Base-by-base conservation (phyloP, 2,888 invertebrate genomes). In the Pandemis corylana region DNA sequence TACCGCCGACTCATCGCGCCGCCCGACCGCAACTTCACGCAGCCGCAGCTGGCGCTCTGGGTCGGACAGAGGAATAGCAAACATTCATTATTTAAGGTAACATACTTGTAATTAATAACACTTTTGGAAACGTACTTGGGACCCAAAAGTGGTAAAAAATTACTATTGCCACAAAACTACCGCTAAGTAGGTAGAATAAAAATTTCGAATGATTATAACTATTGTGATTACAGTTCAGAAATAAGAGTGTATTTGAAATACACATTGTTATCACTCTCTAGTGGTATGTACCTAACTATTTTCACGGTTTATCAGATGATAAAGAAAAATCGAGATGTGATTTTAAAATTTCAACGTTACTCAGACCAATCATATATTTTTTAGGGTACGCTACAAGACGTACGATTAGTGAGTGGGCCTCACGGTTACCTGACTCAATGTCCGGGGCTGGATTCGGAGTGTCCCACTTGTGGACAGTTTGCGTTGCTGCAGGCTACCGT, bases 401-500 rank as follows among this genome's bases (percentile, higher is more conserved):
- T 98, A 85, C 96, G 96, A 92, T 95, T 98, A 90, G 97, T 98
- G 87, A 96, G 96, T 85, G 97, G 97, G 83, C 96, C 97, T 77
- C 97, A 98, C 91, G 98, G 98, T 79, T 97, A 98, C 92, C 95
- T 97, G 86, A 95, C 96, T 83, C 97, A 98, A 91, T 98, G 98
- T 94, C 98, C 98, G 77, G 96, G 96, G 83, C 95, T 97, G 90
- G 97, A 98, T 91, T 96, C 97, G 83, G 97, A 96, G 87, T 98
- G 98, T 92, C 98, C 98, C 78, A 98, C 98, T 66, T 98, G 98
- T 92, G 98, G 98, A 81, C 97, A 98, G 93, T 98, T 97, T 94
- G 96, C 97, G 83, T 95, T 97, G 88, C 95, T 98, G 87, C 97
- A 98, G 94, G 96, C 96, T 85, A 97, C 97, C 78, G 97, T 98